Base-by-base conservation (phyloP, 2,888 invertebrate genomes). In the Callyntrura sp. region DNA sequence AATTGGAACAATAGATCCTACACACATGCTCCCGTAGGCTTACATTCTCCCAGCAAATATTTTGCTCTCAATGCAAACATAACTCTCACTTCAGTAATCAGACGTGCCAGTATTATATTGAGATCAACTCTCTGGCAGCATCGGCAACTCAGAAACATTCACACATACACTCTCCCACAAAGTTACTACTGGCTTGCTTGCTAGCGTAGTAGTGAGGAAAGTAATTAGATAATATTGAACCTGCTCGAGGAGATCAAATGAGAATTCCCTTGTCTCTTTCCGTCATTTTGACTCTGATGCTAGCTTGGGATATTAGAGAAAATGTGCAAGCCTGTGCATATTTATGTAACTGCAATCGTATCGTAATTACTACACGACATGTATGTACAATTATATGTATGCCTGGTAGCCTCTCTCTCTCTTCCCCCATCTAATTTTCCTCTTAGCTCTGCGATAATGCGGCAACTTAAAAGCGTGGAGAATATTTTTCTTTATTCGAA, bases 251-350 rank as follows among this genome's bases (percentile, higher is more conserved):
- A 73, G 45, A 73, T 73, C 70, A 73, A 48, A 45, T 48, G 48
- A 48, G 70, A 73, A 48, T 73, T 73, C 70, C 23, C 70, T 73
- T 45, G 48, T 45, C 43, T 73, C 70, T 73, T 20, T 45, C 70
- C 43, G 20, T 45, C 45, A 73, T 73, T 73, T 48, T 5, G 45
- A 43, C 6, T 35, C 0, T 51, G 51, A 51, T 43, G 43, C 9
- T 73, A n/a, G 0, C n/a, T 55, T 55, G 55, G 65, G 0, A 68
- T 17, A 17, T 43, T 68, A 20, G 45, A 20, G 45, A 48, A 45
- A 45, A 17, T 20, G 17, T 57, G n/a, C 17, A 57, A 8, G 14
- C n/a, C n/a, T 17, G 6, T 6, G 57, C 8, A 57, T 11, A 51
- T 51, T 14, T 51, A 51, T 51, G 51, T n/a, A 51, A 9, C 9